A percentile compares a stretch with the other conserved stretches of the same genome.
phyloP scores from a whole-genome alignment of 2,888 invertebrate species.

The Julus scanicus region DNA sequence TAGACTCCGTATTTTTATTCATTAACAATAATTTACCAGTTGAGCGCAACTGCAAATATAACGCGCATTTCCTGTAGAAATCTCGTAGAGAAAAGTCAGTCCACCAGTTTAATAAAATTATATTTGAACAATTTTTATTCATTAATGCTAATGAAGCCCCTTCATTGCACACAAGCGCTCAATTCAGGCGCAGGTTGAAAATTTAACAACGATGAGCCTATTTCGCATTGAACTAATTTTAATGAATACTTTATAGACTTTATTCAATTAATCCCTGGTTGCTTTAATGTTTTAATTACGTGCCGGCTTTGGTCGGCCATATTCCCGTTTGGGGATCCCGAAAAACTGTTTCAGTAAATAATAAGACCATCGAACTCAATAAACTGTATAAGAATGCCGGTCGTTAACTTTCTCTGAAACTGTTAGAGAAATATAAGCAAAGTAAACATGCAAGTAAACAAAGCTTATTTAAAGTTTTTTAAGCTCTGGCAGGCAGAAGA shows the following conservation, averaged over 20 bases:
- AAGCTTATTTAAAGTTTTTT: too few species aligned
- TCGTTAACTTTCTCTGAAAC: too few species aligned
- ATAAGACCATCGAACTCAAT: too few species aligned
- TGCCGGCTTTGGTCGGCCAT: background rate
- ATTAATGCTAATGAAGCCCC: constrained; percentile 24
- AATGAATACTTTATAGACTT: background rate
- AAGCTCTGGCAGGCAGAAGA: too few species aligned
- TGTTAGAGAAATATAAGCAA: too few species aligned
- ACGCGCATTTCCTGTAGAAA: background rate
- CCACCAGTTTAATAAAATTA: background rate
- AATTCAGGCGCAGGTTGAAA: background rate
- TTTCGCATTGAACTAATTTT: background rate
- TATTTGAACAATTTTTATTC: background rate
- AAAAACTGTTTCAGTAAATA: background rate
- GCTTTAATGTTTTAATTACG: too few species aligned
- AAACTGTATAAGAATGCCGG: too few species aligned
- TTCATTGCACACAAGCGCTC: background rate
- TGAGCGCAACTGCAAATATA: background rate
- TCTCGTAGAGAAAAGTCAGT: background rate
- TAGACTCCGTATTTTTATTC: background rate
- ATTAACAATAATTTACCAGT: constrained; percentile 1
- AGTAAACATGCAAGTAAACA: too few species aligned
- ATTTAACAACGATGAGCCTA: background rate
- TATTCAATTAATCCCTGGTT: background rate
- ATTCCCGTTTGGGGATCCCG: background rate